phyloP scores from a whole-genome alignment of 2,113 vertebrate species.

The Stegastes partitus region DNA sequence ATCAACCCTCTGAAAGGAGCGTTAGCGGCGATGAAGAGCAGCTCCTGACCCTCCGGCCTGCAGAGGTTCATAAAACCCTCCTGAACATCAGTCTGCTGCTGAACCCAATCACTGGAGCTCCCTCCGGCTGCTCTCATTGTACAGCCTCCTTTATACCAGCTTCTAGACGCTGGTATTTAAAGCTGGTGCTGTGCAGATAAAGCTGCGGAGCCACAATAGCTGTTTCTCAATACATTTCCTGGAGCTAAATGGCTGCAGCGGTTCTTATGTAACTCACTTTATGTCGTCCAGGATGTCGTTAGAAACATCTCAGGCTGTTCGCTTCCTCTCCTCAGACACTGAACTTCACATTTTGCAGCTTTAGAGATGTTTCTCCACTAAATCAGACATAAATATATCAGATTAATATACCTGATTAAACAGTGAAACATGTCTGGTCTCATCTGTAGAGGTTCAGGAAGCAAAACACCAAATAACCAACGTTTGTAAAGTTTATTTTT shows the following conservation, averaged over 20 bases:
- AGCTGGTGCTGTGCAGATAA: neutral
- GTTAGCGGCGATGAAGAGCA: conserved; percentile 32
- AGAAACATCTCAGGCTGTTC: no score
- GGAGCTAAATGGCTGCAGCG: neutral
- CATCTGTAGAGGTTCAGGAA: no score
- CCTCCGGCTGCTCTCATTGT: neutral
- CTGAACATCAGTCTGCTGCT: no score
- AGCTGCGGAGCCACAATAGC: neutral
- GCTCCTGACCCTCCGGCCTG: conserved; percentile 47
- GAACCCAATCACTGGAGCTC: neutral
- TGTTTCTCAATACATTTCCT: neutral
- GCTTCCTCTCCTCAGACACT: no score
- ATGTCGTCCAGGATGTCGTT: no score
- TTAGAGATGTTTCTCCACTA: no score
- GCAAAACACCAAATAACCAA: no score
- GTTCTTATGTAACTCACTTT: neutral
- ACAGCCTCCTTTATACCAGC: neutral
- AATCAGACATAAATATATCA: no score
- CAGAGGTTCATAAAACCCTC: neutral
- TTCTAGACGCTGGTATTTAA: neutral
- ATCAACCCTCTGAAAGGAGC: conserved; percentile 47
- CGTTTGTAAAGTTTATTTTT: no score
- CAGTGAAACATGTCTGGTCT: no score
- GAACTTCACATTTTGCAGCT: no score
- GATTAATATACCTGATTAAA: no score